Base-by-base conservation (phyloP, 2,888 invertebrate genomes). In the Cerceris rybyensis region DNA sequence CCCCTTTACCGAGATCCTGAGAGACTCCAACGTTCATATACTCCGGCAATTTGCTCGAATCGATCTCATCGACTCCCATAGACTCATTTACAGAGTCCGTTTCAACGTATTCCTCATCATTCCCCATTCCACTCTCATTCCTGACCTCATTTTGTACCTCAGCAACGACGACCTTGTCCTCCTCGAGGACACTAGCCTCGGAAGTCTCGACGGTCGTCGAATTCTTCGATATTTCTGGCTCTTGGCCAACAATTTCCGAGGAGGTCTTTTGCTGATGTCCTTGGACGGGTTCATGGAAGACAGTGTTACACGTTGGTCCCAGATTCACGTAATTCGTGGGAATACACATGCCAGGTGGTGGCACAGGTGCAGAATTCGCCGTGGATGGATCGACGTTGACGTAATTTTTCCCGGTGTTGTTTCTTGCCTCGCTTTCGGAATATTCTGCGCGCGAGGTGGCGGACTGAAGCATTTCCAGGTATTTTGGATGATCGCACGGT, bases 261-360 rank as follows among this genome's bases (percentile, higher is more conserved):
- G 61, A 17, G 55, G 11, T 16, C 69, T 52, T 63, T 8, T 39
- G 50, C 52, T 71, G 75, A 7, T 71, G 70, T 43, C 74, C 55
- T 39, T 58, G 84, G 42, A 16, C n/a, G 7, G 8, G 13, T 70
- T 81, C 66, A 42, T 75, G 74, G 60, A 58, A 58, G 55, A 70
- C 50, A n/a, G 14, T 70, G 52, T 57, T 67, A 65, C 58, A 68
- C 0, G 59, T 43, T 7, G 81, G 68, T 6, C 73, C 74, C 13
- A 88, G 73, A 80, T 90, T 90, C 55, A 88, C 86, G 83, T 90
- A 91, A 49, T 88, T 86, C 17, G 80, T 76, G 5, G 90, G 90
- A 59, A 91, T 88, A 68, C 90, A 91, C 86, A 91, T 90, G 43
- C 91, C 90, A 7, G 90, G 87, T 0, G 91, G 88, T 6, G 88